phyloP scores from a whole-genome alignment of 2,113 vertebrate species.

The Leiothrix lutea region DNA sequence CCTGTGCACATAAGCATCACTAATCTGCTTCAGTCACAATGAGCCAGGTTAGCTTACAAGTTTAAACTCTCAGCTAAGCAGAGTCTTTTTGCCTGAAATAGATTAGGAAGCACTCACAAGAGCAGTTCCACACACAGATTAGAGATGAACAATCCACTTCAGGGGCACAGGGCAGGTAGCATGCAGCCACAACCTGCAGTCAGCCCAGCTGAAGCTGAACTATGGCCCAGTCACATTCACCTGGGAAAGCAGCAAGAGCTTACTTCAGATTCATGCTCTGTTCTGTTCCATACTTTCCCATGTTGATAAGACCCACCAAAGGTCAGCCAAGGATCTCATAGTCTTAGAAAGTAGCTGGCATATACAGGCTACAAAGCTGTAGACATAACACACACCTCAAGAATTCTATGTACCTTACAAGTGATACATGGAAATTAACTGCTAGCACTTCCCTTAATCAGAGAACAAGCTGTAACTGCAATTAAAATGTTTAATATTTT shows the following conservation, averaged over 20 bases:
- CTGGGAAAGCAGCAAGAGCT: background rate
- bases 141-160: background rate
- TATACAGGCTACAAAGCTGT: background rate
- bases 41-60: constrained; percentile 35
- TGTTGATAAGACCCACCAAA: background rate
- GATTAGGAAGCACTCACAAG: background rate
- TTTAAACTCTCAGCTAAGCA: constrained; percentile 35
- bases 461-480: background rate
- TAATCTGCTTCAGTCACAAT: background rate
- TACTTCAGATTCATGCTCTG: background rate
- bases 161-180: background rate
- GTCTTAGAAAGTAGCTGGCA: background rate
- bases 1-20: background rate
- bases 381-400: background rate
- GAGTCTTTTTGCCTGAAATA: constrained; percentile 13
- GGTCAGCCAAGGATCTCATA: background rate
- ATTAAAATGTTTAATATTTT: background rate
- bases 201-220: background rate
- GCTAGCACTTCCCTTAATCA: background rate
- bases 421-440: background rate
- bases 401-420: background rate
- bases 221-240: background rate
- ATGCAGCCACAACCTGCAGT: rapidly evolving
- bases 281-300: background rate
- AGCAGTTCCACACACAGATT: background rate